Conservation (phyloP, 1,140 invertebrate species). For the Lucilia sericata region DNA sequence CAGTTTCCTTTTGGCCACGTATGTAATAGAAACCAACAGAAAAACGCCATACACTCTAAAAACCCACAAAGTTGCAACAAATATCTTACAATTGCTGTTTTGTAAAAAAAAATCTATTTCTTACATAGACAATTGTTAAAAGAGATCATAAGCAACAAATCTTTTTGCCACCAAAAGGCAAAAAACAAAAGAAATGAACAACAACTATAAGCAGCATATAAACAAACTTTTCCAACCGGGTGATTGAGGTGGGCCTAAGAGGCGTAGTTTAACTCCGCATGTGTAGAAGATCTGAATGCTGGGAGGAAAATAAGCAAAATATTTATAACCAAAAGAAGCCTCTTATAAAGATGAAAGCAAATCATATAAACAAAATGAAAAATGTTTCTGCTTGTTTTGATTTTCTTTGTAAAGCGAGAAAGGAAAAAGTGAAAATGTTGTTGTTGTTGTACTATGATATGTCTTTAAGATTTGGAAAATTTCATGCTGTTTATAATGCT, state of each 20-base stretch:
- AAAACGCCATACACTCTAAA: background rate
- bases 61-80: background rate
- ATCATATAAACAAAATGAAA: background rate
- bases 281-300: conserved; percentile 36
- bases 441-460: background rate
- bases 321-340: background rate
- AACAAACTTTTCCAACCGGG: conserved; percentile 12
- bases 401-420: background rate
- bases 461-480: background rate
- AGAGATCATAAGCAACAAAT: conserved; percentile 37
- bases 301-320: background rate
- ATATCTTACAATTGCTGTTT: background rate
- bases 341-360: conserved; percentile 7
- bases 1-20: background rate
- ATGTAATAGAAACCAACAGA: background rate
- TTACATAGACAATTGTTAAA: conserved; percentile 23
- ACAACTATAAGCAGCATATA: background rate
- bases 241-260: conserved; percentile 31
- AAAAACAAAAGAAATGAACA: background rate
- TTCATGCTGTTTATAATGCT: background rate
- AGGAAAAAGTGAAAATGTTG: background rate
- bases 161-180: conserved; percentile 42
- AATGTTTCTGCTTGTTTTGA: too few species aligned
- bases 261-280: conserved; percentile 43
- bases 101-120: background rate